These are phyloP conservation scores for Gymnocheta viridis DNA, from an alignment of 2,888 invertebrate genomes.

Conservation along the genomic window DNA sequence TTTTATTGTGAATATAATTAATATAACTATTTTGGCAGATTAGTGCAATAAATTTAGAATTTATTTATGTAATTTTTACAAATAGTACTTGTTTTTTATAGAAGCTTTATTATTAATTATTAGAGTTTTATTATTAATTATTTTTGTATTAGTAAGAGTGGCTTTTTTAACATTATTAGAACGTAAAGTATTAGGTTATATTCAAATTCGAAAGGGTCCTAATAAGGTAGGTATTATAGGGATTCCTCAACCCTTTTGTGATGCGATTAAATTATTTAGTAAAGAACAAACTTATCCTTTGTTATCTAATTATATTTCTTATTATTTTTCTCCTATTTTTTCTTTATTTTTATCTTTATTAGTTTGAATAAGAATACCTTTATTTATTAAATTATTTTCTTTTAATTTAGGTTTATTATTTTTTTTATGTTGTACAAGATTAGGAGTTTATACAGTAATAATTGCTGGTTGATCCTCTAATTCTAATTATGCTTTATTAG, in stretches of 20 bases:
- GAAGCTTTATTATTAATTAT: no score
- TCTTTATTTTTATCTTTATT: slow-evolving; percentile 85
- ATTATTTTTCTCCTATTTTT: slow-evolving; percentile 84
- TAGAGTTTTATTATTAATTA: no score
- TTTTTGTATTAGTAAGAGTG: no score
- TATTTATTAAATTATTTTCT: slow-evolving; percentile 83
- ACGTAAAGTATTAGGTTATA: no score
- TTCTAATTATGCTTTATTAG: slow-evolving; percentile 88
- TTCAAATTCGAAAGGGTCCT: no score
- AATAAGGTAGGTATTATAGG: no score
- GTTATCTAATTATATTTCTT: no score
- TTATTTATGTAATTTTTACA: slow-evolving; percentile 85
- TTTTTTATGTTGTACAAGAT: slow-evolving; percentile 86
- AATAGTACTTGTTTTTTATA: no score
- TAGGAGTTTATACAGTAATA: slow-evolving; percentile 86
- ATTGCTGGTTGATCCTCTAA: slow-evolving; percentile 87
- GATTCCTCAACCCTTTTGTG: no score
- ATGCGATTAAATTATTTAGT: no score
- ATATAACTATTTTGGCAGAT: slow-evolving; percentile 85
- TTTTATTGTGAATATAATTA: slow-evolving; percentile 80
- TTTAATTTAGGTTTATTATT: slow-evolving; percentile 85
- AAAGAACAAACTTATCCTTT: no score
- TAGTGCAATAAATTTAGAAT: slow-evolving; percentile 88
- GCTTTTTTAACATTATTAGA: no score
- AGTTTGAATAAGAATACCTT: slow-evolving; percentile 85